These are phyloP conservation scores for Xiphophorus couchianus DNA, from an alignment of 2,113 vertebrate genomes.

Conservation along the genomic window DNA sequence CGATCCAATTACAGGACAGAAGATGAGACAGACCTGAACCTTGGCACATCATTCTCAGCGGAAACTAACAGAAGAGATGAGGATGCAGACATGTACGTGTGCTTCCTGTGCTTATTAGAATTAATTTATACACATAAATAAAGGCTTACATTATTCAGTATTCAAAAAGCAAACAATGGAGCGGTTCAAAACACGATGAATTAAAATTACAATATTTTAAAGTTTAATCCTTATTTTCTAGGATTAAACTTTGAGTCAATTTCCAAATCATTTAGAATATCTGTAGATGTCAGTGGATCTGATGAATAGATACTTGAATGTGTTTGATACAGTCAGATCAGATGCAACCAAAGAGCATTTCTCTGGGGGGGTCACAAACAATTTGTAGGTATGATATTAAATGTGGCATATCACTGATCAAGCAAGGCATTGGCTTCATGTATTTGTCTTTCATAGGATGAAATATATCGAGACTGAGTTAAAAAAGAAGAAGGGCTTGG, in stretches of 20 bases:
- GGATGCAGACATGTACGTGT: constrained; percentile 95
- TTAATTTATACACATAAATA: not conserved
- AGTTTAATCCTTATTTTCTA: not conserved
- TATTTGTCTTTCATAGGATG: constrained; percentile 84
- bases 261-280: not conserved
- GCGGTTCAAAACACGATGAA: too few relatives aligned
- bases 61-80: constrained; percentile 97
- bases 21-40: constrained; percentile 92
- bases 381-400: not conserved
- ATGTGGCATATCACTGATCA: not conserved
- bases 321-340: not conserved
- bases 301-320: not conserved
- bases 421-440: not conserved
- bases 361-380: not conserved
- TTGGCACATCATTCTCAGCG: constrained; percentile 96
- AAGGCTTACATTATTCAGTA: not conserved
- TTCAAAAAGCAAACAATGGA: too few relatives aligned
- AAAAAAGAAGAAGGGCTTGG: constrained; percentile 94
- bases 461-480: constrained; percentile 99
- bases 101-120: not conserved
- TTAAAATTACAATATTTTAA: too few relatives aligned
- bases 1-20: constrained; percentile 80
- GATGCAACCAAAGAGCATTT: not conserved
- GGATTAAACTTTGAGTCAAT: not conserved
- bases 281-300: not conserved